Evolutionary conservation across 2,888 invertebrate genomes (phyloP).

Genomic region (Drosophila meridionalis): DNA sequence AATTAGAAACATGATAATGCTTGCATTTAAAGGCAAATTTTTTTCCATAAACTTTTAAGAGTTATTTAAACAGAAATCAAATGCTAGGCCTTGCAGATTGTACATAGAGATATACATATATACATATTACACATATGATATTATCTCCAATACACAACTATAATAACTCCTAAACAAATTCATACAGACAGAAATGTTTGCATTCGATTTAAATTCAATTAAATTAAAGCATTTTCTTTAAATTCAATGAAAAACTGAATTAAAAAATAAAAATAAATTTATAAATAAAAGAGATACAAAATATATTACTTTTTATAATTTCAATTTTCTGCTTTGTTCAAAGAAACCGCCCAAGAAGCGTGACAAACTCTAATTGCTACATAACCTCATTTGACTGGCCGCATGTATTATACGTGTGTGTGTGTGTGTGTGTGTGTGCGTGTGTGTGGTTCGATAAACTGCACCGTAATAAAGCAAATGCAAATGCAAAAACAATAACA

Average conservation of each 20-base stretch:
- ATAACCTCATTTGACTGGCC: slow-evolving; percentile 28
- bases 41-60: no score
- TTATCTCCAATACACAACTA: no score
- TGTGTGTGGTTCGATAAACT: slow-evolving; percentile 10
- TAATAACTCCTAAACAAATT: no score
- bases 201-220: not conserved
- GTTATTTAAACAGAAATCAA: no score
- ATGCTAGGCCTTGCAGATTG: no score
- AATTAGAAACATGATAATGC: no score
- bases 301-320: not conserved
- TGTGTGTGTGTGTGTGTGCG: not conserved
- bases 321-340: slow-evolving; percentile 1
- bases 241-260: not conserved
- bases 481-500: slow-evolving; percentile 10
- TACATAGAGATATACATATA: no score
- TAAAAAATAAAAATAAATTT: not conserved
- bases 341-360: slow-evolving; percentile 7
- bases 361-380: slow-evolving; percentile 48
- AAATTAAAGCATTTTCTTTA: not conserved
- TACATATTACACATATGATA: no score
- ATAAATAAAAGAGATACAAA: not conserved
- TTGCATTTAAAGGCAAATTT: no score
- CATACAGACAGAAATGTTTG: no score
- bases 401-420: not conserved
- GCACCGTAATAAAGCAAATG: slow-evolving; percentile 11